Evolutionary conservation across 2,797 vertebrate species (phyloP).

Genomic region (Merluccius polli): DNA sequence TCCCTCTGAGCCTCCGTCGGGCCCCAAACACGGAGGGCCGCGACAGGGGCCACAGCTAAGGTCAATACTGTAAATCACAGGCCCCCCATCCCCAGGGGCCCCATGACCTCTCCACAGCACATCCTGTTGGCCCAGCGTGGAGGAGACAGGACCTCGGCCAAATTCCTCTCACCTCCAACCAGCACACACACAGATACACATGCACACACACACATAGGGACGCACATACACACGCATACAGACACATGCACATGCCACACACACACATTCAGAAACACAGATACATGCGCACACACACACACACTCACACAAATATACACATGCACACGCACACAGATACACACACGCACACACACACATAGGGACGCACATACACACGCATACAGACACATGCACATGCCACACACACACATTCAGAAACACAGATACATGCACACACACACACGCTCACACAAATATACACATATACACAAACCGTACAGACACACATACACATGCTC

Average conservation of each 20-base stretch:
- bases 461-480: neutral
- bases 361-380: neutral
- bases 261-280: neutral
- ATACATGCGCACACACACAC: neutral
- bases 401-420: neutral
- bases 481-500: neutral
- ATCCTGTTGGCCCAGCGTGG: conserved; percentile 46
- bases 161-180: conserved; percentile 13
- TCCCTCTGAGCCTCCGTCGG: conserved; percentile 36
- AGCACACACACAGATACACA: neutral
- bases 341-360: neutral
- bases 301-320: too few relatives aligned
- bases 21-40: conserved; percentile 37
- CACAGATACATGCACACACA: neutral
- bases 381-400: neutral
- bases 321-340: neutral
- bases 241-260: too few relatives aligned
- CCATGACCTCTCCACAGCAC: conserved; percentile 43
- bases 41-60: conserved; percentile 29
- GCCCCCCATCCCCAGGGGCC: conserved; percentile 35
- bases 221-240: neutral
- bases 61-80: conserved; percentile 52
- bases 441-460: neutral
- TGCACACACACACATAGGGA: too few relatives aligned
- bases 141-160: conserved; percentile 36